Conservation (phyloP, 2,888 invertebrate species). For the Adineta ricciae region DNA sequence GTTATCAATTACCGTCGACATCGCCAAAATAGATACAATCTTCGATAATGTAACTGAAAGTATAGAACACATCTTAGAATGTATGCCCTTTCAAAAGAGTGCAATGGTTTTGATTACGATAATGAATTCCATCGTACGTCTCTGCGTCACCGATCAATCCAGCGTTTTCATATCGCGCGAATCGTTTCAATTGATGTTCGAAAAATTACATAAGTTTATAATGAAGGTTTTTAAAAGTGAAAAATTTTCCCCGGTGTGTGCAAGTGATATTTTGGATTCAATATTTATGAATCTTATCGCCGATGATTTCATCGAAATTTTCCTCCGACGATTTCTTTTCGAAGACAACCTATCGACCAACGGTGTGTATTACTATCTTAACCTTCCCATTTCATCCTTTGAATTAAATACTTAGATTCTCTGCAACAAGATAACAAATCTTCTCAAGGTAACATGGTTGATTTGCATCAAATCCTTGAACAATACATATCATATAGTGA, state of each 20-base stretch:
- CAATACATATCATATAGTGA: too few relatives aligned
- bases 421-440: too few relatives aligned
- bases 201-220: background rate
- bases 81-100: background rate
- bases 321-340: background rate
- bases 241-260: background rate
- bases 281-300: background rate
- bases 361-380: too few relatives aligned
- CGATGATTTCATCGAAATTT: background rate
- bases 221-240: too few relatives aligned
- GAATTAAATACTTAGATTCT: background rate
- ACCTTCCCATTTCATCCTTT: too few relatives aligned
- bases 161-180: background rate
- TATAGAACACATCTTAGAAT: background rate
- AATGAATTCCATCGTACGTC: background rate
- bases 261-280: background rate
- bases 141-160: background rate
- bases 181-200: background rate
- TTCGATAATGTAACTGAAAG: background rate
- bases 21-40: background rate
- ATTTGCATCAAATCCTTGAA: too few relatives aligned
- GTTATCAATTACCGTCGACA: background rate
- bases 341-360: background rate
- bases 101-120: background rate
- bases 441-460: too few relatives aligned